These are phyloP conservation scores for Dicranocentrus wangi DNA, from an alignment of 2,888 invertebrate genomes.

Conservation along the genomic window DNA sequence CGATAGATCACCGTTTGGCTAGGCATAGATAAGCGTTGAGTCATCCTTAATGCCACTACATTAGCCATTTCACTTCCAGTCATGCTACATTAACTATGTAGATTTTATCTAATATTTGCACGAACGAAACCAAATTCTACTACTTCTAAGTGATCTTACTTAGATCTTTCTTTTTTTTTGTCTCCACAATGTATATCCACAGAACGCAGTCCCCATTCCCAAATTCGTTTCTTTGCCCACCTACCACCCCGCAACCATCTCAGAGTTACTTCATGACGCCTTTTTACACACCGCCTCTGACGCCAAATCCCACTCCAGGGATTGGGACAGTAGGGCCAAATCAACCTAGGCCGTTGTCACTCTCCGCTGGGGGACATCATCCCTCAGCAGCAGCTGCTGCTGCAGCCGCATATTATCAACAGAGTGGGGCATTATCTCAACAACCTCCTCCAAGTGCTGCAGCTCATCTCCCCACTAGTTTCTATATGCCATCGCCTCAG, in stretches of 20 bases:
- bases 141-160: too few species aligned
- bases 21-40: slow-evolving; percentile 14
- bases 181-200: slow-evolving; percentile 20
- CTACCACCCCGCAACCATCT: slow-evolving; percentile 65
- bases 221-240: slow-evolving; percentile 70
- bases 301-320: slow-evolving; percentile 66
- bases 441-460: slow-evolving; percentile 54
- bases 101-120: too few species aligned
- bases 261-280: slow-evolving; percentile 72
- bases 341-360: slow-evolving; percentile 64
- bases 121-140: too few species aligned
- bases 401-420: slow-evolving; percentile 66
- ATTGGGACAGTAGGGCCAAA: slow-evolving; percentile 43
- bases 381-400: slow-evolving; percentile 61
- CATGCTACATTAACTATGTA: too few species aligned
- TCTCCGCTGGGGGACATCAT: slow-evolving; percentile 58
- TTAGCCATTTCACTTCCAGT: too few species aligned
- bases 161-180: too few species aligned
- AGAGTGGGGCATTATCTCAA: slow-evolving; percentile 35
- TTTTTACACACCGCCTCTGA: slow-evolving; percentile 72
- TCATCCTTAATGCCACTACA: too few species aligned
- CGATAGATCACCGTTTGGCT: background rate
- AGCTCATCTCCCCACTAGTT: slow-evolving; percentile 67
- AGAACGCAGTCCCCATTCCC: slow-evolving; percentile 71
- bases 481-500: slow-evolving; percentile 68